Evolutionary conservation across 2,797 vertebrate genomes (phyloP), one percentile per base, ranked within the genome.

Genomic region (Sebastes taczanowskii): DNA sequence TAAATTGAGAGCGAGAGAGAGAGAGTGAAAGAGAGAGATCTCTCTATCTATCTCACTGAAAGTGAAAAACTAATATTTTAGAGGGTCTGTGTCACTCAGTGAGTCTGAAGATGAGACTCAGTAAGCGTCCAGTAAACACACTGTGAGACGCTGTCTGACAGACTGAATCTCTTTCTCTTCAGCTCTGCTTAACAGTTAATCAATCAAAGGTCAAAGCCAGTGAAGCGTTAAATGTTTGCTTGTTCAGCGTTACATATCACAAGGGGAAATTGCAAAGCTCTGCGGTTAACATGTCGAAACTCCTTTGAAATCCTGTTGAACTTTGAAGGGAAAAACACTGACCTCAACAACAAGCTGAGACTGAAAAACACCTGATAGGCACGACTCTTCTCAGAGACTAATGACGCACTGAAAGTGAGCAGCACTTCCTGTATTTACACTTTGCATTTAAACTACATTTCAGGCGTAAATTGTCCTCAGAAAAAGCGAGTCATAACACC

Each of bases 381-480:
- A 35, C 35, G 4, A 18, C 0, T n/a, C 2, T 11, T 20, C 80
- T 0, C 29, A 18, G 89, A 84, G 62, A 93, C 89, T 71, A 30
- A 49, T 94, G 92, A 94, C 88, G 85, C 78, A 14, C 25, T 1
- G 7, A 6, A 11, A 53, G n/a, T 5, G 3, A 6, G 32, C 60
- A 7, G 20, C 18, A 11, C 16, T 23, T 46, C 30, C 4, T 23
- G 23, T 0, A 11, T 23, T 64, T 58, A 11, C 49, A 32, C 11
- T n/a, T 42, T n/a, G 23, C 49, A 38, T 14, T 61, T 16, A 32
- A 16, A 56, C 13, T 34, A 18, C 2, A 68, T 42, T 52, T 25
- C 58, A 30, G 1, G 34, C 11, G 14, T 66, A 5, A 76, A 29
- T 20, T 14, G 13, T 32, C 10, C 62, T 66, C 34, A 58, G 13